Conservation (phyloP, 2,113 vertebrate species). For the Hyperoodon ampullatus region DNA sequence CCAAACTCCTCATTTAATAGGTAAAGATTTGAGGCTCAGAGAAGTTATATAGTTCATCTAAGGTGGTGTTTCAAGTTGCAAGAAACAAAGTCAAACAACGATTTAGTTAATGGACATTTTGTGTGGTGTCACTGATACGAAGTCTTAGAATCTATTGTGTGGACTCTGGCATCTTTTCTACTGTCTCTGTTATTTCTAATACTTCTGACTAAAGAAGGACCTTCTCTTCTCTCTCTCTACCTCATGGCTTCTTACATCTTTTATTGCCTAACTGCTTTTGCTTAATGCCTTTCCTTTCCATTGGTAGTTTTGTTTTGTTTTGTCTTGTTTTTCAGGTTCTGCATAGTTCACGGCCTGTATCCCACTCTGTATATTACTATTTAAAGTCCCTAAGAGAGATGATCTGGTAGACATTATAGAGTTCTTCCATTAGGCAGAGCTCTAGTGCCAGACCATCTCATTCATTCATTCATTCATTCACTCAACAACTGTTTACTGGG, state of each 20-base stretch:
- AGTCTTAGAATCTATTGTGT: background rate
- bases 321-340: constrained; percentile 19
- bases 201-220: background rate
- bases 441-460: background rate
- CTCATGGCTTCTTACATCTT: background rate
- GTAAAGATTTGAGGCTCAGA: background rate
- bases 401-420: background rate
- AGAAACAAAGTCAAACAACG: background rate
- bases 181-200: background rate
- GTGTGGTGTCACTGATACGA: background rate
- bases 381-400: background rate
- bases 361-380: background rate
- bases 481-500: background rate
- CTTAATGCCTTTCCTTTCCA: background rate
- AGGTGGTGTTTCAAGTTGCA: background rate
- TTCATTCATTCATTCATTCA: background rate
- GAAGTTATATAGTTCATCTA: background rate
- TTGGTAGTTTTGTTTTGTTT: background rate
- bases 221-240: background rate
- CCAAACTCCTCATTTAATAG: background rate
- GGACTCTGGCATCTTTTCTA: background rate
- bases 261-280: background rate
- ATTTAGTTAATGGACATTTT: background rate
- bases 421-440: background rate
- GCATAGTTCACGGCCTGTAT: background rate